Evolutionary conservation across 2,113 vertebrate species (phyloP).

Genomic region (Erythrolamprus reginae): DNA sequence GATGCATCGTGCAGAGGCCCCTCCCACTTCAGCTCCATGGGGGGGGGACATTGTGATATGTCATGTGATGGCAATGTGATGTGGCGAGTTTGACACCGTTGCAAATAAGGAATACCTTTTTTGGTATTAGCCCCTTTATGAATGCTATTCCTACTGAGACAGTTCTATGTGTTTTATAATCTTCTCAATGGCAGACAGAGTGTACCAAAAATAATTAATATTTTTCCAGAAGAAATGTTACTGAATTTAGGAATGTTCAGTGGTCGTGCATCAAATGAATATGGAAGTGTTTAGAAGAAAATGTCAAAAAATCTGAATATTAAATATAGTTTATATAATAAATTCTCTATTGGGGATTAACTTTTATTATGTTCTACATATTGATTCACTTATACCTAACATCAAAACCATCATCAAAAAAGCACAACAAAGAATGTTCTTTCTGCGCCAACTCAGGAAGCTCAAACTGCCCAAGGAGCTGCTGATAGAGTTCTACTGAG

Average conservation of each 20-base stretch:
- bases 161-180: background rate
- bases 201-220: background rate
- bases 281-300: background rate
- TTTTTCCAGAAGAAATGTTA: background rate
- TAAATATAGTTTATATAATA: background rate
- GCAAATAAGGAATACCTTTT: background rate
- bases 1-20: no score
- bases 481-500: no score
- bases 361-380: background rate
- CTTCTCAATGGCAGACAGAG: background rate
- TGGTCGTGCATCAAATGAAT: background rate
- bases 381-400: background rate
- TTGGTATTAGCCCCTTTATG: background rate
- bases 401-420: no score
- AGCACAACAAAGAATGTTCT: no score
- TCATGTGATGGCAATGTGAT: no score
- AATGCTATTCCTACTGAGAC: background rate
- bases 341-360: background rate
- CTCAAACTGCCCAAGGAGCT: no score
- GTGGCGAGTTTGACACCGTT: no score
- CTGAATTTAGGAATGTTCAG: background rate
- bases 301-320: background rate
- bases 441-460: no score
- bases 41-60: no score
- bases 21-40: no score